Base-by-base conservation (phyloP, 1,140 invertebrate species). In the Calliphora vicina region DNA sequence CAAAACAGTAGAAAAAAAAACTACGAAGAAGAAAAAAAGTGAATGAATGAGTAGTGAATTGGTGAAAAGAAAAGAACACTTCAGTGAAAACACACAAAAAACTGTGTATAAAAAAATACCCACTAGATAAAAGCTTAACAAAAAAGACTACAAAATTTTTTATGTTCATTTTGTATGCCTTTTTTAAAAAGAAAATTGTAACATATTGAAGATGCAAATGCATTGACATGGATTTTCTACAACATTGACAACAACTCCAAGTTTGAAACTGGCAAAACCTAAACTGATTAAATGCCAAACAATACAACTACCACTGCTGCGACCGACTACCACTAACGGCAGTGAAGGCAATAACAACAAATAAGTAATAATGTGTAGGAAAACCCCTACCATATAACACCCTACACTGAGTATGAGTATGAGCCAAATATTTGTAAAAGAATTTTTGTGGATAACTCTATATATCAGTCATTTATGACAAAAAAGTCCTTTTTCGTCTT, bases 201-300 rank as follows among this genome's bases (percentile, higher is more conserved):
- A n/a, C 45, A 23, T 67, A 67, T 67, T 67, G 61, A 23, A 67
- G 61, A 67, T 67, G 61, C 61, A 67, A 67, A 67, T 67, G 61
- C 61, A 67, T 10, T 67, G 61, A 67, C 61, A 67, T 67, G n/a
- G 61, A 23, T 67, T 67, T 67, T 23, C 61, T 25, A 67, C 20
- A 67, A 67, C 61, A 76, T 20, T 20, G 25, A 29, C 29, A 35
- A 76, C 0, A 76, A 43, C 4, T 2, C 1, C 0, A 35, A 42
- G 27, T 76, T 6, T 35, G 17, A 35, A 42, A 42, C 12, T 20
- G 2, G 29, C 73, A 42, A 35, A 42, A 20, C 26, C 73, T n/a
- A 76, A 78, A 45, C 74, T 78, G 74, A 78, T 78, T 78, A 78
- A 78, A 78, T 45, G 74, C 35, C 74, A 78, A 45, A 78, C 74